Evolutionary conservation across 1,140 invertebrate species (phyloP).

Genomic region (Macrotrachela quadricornifera): DNA sequence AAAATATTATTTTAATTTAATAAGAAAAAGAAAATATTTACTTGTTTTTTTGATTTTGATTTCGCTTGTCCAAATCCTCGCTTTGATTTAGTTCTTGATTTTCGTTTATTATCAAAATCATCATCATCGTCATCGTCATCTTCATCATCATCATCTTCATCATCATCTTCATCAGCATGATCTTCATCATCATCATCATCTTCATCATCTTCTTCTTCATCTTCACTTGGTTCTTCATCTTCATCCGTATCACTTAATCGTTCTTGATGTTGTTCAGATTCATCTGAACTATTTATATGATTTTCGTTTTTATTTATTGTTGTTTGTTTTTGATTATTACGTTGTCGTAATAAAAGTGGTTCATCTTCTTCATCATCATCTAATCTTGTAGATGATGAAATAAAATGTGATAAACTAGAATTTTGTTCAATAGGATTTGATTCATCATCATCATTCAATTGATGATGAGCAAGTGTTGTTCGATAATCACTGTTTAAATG

Average conservation of each 20-base stretch:
- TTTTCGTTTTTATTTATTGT: not conserved
- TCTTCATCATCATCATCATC: not conserved
- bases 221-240: constrained; percentile 6
- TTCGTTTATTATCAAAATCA: not conserved
- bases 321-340: constrained; percentile 9
- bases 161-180: not conserved
- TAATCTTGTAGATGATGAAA: too few relatives aligned
- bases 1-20: too few relatives aligned
- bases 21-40: too few relatives aligned
- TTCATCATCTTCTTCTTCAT: too few relatives aligned
- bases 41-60: not conserved
- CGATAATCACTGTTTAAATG: too few relatives aligned
- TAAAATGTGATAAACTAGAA: too few relatives aligned
- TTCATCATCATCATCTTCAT: constrained; percentile 11
- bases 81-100: not conserved
- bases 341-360: too few relatives aligned
- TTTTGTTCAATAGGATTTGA: too few relatives aligned
- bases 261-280: constrained; percentile 10
- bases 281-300: constrained; percentile 9
- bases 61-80: not conserved
- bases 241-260: constrained; percentile 12
- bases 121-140: constrained; percentile 8
- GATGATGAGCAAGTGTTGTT: too few relatives aligned
- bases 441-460: too few relatives aligned
- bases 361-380: too few relatives aligned